Conservation (phyloP, 2,888 invertebrate species). For the Drosophila anomalata region DNA sequence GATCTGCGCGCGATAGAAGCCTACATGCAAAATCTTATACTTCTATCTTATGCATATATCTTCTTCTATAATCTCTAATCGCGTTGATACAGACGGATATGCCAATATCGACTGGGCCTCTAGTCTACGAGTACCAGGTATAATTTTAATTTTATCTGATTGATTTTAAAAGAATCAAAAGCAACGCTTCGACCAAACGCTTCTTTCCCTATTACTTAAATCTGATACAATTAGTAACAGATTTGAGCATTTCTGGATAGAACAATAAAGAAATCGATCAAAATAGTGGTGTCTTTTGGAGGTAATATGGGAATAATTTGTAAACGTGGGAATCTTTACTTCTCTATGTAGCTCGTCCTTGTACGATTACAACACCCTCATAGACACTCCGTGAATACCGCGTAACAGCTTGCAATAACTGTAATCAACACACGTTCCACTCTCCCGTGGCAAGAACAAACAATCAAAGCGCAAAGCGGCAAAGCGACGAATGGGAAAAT, state of each 20-base stretch:
- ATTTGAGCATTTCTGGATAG: no score
- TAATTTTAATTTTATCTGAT: no score
- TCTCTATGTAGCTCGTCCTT: not conserved
- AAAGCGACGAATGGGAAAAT: constrained; percentile 13
- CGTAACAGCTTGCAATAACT: constrained; percentile 73
- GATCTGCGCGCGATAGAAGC: no score
- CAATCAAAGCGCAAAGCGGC: constrained; percentile 18
- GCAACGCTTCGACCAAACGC: no score
- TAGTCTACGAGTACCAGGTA: no score
- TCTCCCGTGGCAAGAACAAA: constrained; percentile 22
- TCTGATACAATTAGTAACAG: not conserved
- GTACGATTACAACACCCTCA: not conserved
- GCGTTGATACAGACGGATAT: no score
- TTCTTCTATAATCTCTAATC: no score
- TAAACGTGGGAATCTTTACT: not conserved
- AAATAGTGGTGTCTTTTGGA: not conserved
- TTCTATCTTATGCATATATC: no score
- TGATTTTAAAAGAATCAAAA: no score
- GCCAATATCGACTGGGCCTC: no score
- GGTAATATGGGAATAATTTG: not conserved
- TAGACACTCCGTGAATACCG: not conserved
- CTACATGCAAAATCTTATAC: no score
- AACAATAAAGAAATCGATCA: not conserved
- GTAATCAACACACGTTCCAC: constrained; percentile 68
- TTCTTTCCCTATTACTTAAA: no score